Percentiles rank a stretch among this genome's conserved stretches.
These are phyloP conservation scores for Akabosia matsudoensis DNA, from an alignment of 1,140 invertebrate genomes.

Conservation along the genomic window DNA sequence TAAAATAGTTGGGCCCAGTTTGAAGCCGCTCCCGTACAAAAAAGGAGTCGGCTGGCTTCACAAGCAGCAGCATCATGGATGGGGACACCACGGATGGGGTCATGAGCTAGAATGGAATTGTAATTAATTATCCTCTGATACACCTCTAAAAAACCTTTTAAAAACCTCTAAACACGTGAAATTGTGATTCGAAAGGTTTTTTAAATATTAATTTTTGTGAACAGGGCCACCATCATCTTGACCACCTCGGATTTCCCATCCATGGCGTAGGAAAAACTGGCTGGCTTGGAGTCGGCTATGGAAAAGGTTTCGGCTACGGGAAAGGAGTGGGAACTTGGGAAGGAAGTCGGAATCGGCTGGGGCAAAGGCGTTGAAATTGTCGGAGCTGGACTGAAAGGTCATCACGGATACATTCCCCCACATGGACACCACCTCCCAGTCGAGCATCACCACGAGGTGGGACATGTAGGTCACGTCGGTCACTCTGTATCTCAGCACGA, in stretches of 20 bases:
- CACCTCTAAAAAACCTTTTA: no score
- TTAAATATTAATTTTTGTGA: neutral
- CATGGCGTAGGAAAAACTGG: neutral
- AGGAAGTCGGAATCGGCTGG: neutral
- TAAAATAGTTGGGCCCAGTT: slow-evolving; percentile 5
- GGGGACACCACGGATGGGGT: slow-evolving; percentile 7
- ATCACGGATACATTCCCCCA: no score
- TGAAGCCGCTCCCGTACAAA: slow-evolving; percentile 5
- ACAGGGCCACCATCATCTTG: neutral
- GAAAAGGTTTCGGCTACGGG: neutral
- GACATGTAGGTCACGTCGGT: slow-evolving; percentile 12
- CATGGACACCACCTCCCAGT: neutral
- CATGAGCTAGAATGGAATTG: no score
- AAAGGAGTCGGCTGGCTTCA: neutral
- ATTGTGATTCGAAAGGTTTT: neutral
- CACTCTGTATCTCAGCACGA: neutral
- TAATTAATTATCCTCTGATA: no score
- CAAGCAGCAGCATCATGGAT: neutral
- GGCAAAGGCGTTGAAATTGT: neutral
- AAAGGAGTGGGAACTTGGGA: neutral
- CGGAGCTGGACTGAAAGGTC: neutral
- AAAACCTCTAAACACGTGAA: no score
- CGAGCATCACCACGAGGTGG: neutral
- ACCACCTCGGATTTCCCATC: neutral
- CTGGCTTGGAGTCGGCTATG: neutral